Evolutionary conservation across 2,113 vertebrate genomes (phyloP).

Genomic region (Pithys albifrons): DNA sequence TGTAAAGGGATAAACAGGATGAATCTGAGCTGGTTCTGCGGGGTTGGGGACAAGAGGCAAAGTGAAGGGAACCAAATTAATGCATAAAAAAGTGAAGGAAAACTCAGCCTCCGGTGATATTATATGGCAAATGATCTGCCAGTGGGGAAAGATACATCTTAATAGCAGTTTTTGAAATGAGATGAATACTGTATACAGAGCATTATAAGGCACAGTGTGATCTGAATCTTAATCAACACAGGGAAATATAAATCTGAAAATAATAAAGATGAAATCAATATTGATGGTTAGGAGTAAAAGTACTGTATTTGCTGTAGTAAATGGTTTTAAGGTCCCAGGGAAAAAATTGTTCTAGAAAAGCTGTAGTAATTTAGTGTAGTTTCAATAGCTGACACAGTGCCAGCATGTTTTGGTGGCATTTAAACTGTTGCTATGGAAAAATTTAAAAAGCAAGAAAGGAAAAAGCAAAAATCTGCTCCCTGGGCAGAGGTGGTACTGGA

Average conservation of each 20-base stretch:
- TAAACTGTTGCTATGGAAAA: background rate
- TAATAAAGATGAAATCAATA: slow-evolving; percentile 64
- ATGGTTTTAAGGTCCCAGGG: slow-evolving; percentile 48
- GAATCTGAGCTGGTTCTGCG: background rate
- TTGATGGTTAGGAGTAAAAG: slow-evolving; percentile 59
- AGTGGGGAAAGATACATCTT: slow-evolving; percentile 63
- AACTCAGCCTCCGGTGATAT: slow-evolving; percentile 18
- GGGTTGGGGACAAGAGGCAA: slow-evolving; percentile 26
- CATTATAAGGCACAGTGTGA: slow-evolving; percentile 35
- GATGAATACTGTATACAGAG: slow-evolving; percentile 53
- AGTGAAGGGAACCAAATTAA: slow-evolving; percentile 53
- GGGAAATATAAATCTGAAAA: slow-evolving; percentile 67
- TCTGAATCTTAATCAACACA: slow-evolving; percentile 58
- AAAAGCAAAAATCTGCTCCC: background rate
- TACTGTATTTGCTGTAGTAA: slow-evolving; percentile 65
- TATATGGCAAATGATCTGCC: slow-evolving; percentile 54
- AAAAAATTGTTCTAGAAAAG: slow-evolving; percentile 35
- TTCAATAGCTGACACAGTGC: slow-evolving; percentile 1
- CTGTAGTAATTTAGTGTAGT: background rate
- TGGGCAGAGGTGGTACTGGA: background rate
- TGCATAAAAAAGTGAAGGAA: slow-evolving; percentile 20
- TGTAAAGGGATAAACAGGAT: slow-evolving; percentile 54
- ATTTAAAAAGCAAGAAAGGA: background rate
- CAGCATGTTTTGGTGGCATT: slow-evolving; percentile 19
- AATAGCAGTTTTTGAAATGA: slow-evolving; percentile 50